Percentiles rank a stretch among this genome's conserved stretches.
Conservation (phyloP, 2,797 vertebrate species). For the Uromys caudimaculatus region DNA sequence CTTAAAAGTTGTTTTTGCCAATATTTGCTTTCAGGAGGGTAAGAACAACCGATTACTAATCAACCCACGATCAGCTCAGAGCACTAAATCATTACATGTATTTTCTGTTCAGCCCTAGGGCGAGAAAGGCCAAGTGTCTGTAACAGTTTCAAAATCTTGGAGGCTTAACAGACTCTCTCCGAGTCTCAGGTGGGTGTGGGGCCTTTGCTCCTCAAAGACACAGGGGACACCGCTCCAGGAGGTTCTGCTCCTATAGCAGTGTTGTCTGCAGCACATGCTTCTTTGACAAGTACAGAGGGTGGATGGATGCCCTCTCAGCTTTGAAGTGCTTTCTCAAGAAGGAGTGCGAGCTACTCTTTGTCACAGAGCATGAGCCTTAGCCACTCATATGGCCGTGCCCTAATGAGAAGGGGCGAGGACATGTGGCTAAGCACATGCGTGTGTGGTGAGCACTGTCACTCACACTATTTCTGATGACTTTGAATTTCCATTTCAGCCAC, state of each 20-base stretch:
- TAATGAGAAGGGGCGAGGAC: not conserved
- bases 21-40: slow-evolving; percentile 34
- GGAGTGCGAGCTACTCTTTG: not conserved
- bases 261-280: not conserved
- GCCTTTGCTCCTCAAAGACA: not conserved
- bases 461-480: not conserved
- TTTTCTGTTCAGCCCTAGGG: not conserved
- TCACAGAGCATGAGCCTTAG: not conserved
- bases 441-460: not conserved
- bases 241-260: not conserved
- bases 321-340: not conserved
- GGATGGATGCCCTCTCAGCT: not conserved
- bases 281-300: not conserved
- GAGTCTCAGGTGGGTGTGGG: not conserved
- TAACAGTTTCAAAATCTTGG: not conserved
- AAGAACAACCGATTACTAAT: slow-evolving; percentile 17
- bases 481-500: not conserved
- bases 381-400: not conserved
- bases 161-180: not conserved
- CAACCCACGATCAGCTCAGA: slow-evolving; percentile 4
- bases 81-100: not conserved
- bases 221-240: not conserved
- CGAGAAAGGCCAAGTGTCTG: not conserved
- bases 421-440: no score
- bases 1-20: slow-evolving; percentile 62